Conservation (phyloP, 2,888 invertebrate genomes). For the Geotrupes spiniger region DNA sequence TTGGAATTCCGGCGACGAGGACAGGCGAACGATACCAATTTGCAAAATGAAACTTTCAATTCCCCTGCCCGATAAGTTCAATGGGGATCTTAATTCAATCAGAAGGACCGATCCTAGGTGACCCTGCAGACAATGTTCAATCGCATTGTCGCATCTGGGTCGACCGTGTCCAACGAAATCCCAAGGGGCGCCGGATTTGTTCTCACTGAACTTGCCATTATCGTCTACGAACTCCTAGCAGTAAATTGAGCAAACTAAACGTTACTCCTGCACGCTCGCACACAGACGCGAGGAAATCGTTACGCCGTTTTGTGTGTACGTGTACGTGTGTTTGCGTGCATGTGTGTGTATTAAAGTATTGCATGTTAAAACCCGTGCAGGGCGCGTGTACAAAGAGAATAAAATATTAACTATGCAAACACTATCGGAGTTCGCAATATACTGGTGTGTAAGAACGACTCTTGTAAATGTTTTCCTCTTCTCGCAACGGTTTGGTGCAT, state of each 20-base stretch:
- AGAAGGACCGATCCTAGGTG: slow-evolving; percentile 38
- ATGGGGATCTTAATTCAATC: slow-evolving; percentile 45
- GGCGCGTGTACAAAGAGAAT: slow-evolving; percentile 33
- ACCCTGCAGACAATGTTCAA: slow-evolving; percentile 46
- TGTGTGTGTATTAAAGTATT: neutral
- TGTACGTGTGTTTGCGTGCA: neutral
- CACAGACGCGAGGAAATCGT: slow-evolving; percentile 2
- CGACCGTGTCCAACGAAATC: slow-evolving; percentile 28
- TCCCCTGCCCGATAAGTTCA: slow-evolving; percentile 43
- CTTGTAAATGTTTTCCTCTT: slow-evolving; percentile 31
- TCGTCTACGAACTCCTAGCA: neutral
- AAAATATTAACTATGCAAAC: slow-evolving; percentile 42
- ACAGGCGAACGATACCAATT: slow-evolving; percentile 34
- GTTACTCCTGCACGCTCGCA: neutral
- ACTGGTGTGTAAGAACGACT: slow-evolving; percentile 31
- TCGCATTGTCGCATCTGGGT: slow-evolving; percentile 47
- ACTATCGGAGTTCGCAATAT: slow-evolving; percentile 32
- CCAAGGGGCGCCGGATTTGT: slow-evolving; percentile 14
- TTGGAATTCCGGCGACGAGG: neutral
- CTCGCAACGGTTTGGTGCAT: slow-evolving; percentile 33
- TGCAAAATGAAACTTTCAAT: slow-evolving; percentile 31
- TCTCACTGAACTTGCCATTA: slow-evolving; percentile 7
- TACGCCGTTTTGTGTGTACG: neutral
- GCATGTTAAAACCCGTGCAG: slow-evolving; percentile 7
- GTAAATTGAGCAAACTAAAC: no score